Evolutionary conservation across 1,140 invertebrate genomes (phyloP).

Genomic region (Bombus terrestris): DNA sequence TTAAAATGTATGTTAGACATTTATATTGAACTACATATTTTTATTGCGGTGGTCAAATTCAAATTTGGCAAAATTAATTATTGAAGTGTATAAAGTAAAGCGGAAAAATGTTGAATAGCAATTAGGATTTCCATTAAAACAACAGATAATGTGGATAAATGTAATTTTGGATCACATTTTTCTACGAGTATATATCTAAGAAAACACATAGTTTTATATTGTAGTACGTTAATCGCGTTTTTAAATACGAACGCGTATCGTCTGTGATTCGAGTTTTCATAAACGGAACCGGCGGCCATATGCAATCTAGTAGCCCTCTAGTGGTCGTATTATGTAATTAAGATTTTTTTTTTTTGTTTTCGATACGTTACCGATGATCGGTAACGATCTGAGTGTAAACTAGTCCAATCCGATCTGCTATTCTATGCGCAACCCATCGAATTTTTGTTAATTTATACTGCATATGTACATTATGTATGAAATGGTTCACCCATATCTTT

Average conservation of each 20-base stretch:
- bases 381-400: slow-evolving; percentile 76
- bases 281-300: slow-evolving; percentile 16
- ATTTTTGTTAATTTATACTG: background rate
- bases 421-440: slow-evolving; percentile 49
- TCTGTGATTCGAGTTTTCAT: slow-evolving; percentile 63
- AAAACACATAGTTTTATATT: slow-evolving; percentile 27
- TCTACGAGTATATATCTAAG: slow-evolving; percentile 10
- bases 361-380: slow-evolving; percentile 57
- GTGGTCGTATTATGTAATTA: slow-evolving; percentile 38
- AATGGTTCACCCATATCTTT: background rate
- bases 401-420: slow-evolving; percentile 78
- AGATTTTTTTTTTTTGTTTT: slow-evolving; percentile 59
- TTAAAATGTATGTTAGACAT: background rate
- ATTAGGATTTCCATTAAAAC: background rate
- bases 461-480: background rate
- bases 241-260: slow-evolving; percentile 43
- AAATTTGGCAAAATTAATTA: background rate
- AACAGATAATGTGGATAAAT: slow-evolving; percentile 4
- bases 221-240: slow-evolving; percentile 37
- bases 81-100: background rate
- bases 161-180: slow-evolving; percentile 21
- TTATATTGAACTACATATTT: background rate
- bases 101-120: slow-evolving; percentile 1
- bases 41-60: background rate
- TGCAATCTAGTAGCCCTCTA: slow-evolving; percentile 12